A percentile compares a stretch with the other conserved stretches of the same genome.
Evolutionary conservation across 64 coral and sea anemone species (phyloP).

Genomic region (Exaiptasia diaphana): DNA sequence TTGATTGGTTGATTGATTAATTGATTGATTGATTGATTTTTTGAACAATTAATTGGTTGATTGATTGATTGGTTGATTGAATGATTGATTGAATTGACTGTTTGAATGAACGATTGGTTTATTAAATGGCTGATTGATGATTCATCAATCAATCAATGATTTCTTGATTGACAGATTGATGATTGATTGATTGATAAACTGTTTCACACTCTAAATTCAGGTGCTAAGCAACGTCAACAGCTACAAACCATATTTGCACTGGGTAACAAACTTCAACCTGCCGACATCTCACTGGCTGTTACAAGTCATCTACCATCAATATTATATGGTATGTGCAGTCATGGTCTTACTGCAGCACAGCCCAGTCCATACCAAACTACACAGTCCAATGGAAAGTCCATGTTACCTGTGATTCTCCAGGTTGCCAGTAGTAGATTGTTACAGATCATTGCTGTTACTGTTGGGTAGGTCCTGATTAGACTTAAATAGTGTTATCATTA

Average conservation of each 20-base stretch:
- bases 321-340: slow-evolving; percentile 64
- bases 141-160: too few relatives aligned
- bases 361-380: slow-evolving; percentile 56
- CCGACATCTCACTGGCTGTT: slow-evolving; percentile 68
- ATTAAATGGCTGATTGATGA: too few relatives aligned
- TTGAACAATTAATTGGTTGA: too few relatives aligned
- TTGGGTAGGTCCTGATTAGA: slow-evolving; percentile 41
- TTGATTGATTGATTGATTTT: too few relatives aligned
- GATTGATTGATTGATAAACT: too few relatives aligned
- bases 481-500: background rate
- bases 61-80: too few relatives aligned
- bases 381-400: slow-evolving; percentile 16
- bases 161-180: too few relatives aligned
- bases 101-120: too few relatives aligned
- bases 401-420: slow-evolving; percentile 61
- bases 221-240: slow-evolving; percentile 73
- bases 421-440: slow-evolving; percentile 77
- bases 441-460: slow-evolving; percentile 71
- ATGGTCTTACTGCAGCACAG: slow-evolving; percentile 65
- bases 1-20: too few relatives aligned
- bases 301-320: slow-evolving; percentile 52
- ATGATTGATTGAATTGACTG: too few relatives aligned
- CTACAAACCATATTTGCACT: slow-evolving; percentile 74
- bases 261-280: slow-evolving; percentile 71
- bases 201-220: too few relatives aligned